phyloP scores from a whole-genome alignment of 2,113 vertebrate species.

The Acrocephalus kingi region DNA sequence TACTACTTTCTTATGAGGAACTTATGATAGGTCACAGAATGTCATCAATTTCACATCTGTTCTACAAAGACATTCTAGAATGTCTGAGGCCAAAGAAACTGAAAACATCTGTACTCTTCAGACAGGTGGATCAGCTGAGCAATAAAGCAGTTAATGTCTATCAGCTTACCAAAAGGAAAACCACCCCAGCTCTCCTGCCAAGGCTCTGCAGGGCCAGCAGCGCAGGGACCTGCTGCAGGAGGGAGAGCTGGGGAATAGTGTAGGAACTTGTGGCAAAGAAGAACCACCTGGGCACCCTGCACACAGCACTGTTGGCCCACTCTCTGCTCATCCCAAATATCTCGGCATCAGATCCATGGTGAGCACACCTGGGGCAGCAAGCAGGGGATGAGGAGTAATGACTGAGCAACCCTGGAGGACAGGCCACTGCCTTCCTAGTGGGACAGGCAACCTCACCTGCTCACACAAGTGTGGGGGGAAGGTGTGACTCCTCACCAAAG shows the following conservation, averaged over 20 bases:
- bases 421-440: not conserved
- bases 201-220: not conserved
- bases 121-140: accelerated
- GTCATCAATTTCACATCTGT: not conserved
- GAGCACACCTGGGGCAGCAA: not conserved
- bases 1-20: not conserved
- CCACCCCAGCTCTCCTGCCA: accelerated
- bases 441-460: accelerated
- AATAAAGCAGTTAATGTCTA: not conserved
- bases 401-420: not conserved
- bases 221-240: not conserved
- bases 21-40: not conserved
- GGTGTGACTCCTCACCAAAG: accelerated
- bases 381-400: not conserved
- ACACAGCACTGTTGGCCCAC: not conserved
- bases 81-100: not conserved
- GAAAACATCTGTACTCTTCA: not conserved
- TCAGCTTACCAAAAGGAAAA: not conserved
- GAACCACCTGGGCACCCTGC: too few relatives aligned
- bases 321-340: not conserved
- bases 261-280: not conserved
- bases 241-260: accelerated
- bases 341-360: too few relatives aligned
- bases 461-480: not conserved
- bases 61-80: not conserved